Conservation (phyloP, 2,113 vertebrate species). For the Malurus elegans region DNA sequence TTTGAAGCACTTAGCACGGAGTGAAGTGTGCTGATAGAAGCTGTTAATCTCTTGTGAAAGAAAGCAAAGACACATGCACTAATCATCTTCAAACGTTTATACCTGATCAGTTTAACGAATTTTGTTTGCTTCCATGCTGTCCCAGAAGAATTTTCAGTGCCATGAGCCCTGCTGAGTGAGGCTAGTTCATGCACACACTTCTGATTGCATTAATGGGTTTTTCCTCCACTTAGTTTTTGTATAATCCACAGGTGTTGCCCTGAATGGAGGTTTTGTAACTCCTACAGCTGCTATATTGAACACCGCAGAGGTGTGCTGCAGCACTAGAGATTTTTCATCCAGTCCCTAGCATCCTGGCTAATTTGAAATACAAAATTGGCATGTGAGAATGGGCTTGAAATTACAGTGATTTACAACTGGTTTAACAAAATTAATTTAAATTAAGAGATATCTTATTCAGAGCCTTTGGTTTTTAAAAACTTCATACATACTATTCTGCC, state of each 20-base stretch:
- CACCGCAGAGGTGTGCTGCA: not conserved
- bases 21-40: not conserved
- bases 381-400: not conserved
- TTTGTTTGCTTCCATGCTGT: not conserved
- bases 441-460: not conserved
- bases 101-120: fast-evolving
- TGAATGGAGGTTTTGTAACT: not conserved
- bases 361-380: not conserved
- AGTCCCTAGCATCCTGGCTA: not conserved
- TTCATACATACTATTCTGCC: fast-evolving
- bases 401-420: not conserved
- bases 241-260: not conserved
- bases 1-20: not conserved
- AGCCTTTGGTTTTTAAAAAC: not conserved
- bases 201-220: not conserved
- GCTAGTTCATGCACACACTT: not conserved
- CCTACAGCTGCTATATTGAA: not conserved
- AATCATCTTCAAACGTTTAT: not conserved
- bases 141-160: not conserved
- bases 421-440: not conserved
- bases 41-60: not conserved
- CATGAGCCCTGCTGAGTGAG: not conserved
- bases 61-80: not conserved
- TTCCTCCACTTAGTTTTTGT: not conserved
- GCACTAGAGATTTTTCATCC: not conserved